A percentile compares a stretch with the other conserved stretches of the same genome.
Conservation (phyloP, 2,888 invertebrate genomes). For the Drosophila acutilabella region DNA sequence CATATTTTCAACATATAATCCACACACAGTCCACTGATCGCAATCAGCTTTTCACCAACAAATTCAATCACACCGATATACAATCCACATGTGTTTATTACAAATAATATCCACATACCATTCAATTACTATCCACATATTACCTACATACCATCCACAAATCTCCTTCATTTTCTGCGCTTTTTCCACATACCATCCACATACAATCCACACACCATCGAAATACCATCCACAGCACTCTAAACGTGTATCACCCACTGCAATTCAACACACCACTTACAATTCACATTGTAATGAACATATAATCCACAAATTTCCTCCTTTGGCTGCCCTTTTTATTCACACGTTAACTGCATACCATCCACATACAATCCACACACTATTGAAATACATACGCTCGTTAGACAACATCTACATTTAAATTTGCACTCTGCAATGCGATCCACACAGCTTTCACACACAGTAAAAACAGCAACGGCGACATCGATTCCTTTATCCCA, state of each 20-base stretch:
- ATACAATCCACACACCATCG: neutral
- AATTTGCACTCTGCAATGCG: neutral
- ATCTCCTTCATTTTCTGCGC: no score
- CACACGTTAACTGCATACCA: neutral
- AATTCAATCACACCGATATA: no score
- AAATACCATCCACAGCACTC: no score
- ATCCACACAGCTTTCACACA: neutral
- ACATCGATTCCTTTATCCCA: conserved; percentile 4
- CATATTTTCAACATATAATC: no score
- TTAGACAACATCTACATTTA: neutral
- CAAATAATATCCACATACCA: neutral
- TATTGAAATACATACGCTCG: no score
- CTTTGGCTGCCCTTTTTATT: no score
- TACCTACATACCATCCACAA: neutral
- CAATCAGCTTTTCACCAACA: no score
- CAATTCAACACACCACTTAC: no score
- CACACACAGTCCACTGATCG: no score
- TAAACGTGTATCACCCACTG: no score
- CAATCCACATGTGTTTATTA: neutral
- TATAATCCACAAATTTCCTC: neutral
- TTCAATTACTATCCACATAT: neutral
- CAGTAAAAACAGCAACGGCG: neutral
- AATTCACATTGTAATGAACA: neutral
- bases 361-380: neutral
- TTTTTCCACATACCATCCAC: neutral